These are phyloP conservation scores for Salmo trutta DNA, from an alignment of 2,797 vertebrate genomes.

Conservation along the genomic window DNA sequence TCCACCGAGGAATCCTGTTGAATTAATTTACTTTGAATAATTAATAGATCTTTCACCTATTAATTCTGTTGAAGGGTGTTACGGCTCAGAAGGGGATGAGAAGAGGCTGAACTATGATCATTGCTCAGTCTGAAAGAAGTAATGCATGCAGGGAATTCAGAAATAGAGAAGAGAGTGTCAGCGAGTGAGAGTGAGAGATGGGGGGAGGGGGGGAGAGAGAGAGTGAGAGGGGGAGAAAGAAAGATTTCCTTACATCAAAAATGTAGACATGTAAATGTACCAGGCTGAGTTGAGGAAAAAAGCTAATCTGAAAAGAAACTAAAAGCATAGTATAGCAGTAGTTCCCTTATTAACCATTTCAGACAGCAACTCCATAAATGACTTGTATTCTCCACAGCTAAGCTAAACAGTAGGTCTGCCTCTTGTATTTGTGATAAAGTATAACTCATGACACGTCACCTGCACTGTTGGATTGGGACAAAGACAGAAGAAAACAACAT, in stretches of 20 bases:
- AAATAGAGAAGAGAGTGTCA: too few relatives aligned
- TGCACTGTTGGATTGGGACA: not conserved
- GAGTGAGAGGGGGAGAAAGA: not conserved
- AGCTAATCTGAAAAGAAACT: too few relatives aligned
- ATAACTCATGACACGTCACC: not conserved
- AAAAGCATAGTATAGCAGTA: not conserved
- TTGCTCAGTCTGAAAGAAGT: too few relatives aligned
- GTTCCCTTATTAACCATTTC: not conserved
- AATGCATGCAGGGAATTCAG: not conserved
- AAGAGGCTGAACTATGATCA: too few relatives aligned
- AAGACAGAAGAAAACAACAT: not conserved
- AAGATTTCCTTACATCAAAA: too few relatives aligned
- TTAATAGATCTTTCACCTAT: constrained; percentile 38
- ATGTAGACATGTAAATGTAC: too few relatives aligned
- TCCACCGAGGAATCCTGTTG: constrained; percentile 10
- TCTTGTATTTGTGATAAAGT: not conserved
- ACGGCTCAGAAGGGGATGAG: too few relatives aligned
- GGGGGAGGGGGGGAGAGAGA: not conserved
- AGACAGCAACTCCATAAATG: not conserved
- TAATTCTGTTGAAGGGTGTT: constrained; percentile 21
- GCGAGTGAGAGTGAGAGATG: too few relatives aligned
- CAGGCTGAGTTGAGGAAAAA: too few relatives aligned
- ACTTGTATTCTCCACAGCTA: not conserved
- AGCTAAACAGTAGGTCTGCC: not conserved
- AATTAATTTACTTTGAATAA: constrained; percentile 55